Conservation (phyloP, 2,888 invertebrate genomes). For the Protodeltote pygarga region DNA sequence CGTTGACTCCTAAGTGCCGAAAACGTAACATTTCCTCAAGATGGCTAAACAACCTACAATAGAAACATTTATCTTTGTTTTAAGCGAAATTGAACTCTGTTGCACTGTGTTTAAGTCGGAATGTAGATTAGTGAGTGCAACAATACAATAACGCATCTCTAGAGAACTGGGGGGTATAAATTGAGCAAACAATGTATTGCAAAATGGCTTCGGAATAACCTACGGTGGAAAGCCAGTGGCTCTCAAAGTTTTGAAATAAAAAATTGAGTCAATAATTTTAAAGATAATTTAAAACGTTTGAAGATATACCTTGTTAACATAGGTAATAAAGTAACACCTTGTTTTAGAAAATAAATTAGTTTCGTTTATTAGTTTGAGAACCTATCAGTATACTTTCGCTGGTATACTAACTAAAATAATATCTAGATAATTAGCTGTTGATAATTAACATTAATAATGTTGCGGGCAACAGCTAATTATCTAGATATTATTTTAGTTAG, state of each 20-base stretch:
- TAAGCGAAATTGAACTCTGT: constrained; percentile 48
- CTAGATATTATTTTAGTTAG: no score
- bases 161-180: constrained; percentile 70
- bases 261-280: no score
- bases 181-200: constrained; percentile 84
- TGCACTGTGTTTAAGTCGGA: constrained; percentile 34
- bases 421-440: no score
- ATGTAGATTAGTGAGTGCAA: constrained; percentile 38
- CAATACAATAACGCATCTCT: constrained; percentile 63
- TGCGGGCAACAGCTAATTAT: no score
- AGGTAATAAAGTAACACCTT: no score
- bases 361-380: no score
- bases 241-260: constrained; percentile 59
- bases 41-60: constrained; percentile 54
- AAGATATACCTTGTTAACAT: no score
- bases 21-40: constrained; percentile 60
- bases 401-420: no score
- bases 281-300: no score
- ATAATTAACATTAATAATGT: no score
- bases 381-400: no score
- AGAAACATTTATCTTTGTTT: constrained; percentile 19
- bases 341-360: no score
- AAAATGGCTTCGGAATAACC: constrained; percentile 73
- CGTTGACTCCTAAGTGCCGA: constrained; percentile 55
- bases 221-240: constrained; percentile 51